Base-by-base conservation (phyloP, 2,888 invertebrate genomes). In the Junonia oenone region DNA sequence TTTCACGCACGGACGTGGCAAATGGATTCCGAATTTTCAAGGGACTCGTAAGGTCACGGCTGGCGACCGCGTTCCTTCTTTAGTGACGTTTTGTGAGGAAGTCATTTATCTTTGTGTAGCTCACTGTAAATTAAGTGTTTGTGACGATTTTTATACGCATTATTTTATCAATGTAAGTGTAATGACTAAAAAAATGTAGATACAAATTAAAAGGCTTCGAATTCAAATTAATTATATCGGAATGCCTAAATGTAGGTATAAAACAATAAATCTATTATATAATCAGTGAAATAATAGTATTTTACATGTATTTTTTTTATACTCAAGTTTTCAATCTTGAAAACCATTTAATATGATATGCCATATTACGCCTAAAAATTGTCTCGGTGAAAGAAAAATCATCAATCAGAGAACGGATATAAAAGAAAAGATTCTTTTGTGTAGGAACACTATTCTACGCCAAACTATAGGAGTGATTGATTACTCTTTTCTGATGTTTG, bases 361-460 rank as follows among this genome's bases (percentile, higher is more conserved):
- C 27, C 45, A 33, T 45, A 48, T 37, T 50, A 52, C 53, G 59
- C 54, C 57, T 51, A 66, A 69, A 68, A 78, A 76, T 69, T 75
- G 82, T 80, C 81, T 74, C 75, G 66, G 63, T 72, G 70, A 73
- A 74, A 76, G 78, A 76, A 78, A 81, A 77, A 68, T 78, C 82
- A 87, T 86, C 82, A 83, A 84, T 87, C 85, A 86, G 75, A 73
- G 56, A 71, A 62, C 66, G 74, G 73, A 78, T 78, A 80, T 72
- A 83, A 81, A 72, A 68, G 75, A 67, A 72, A 78, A 75, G 72
- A 69, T 76, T 70, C 75, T 65, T 68, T 69, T 68, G 76, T 70
- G 74, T 72, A 71, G 11, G 47, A 31, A 29, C 64, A 80, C 72
- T 71, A 75, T 74, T 71, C 74, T 72, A 65, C 67, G 69, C 67